phyloP scores from a whole-genome alignment of 2,888 invertebrate genomes.

The Congeria kusceri region DNA sequence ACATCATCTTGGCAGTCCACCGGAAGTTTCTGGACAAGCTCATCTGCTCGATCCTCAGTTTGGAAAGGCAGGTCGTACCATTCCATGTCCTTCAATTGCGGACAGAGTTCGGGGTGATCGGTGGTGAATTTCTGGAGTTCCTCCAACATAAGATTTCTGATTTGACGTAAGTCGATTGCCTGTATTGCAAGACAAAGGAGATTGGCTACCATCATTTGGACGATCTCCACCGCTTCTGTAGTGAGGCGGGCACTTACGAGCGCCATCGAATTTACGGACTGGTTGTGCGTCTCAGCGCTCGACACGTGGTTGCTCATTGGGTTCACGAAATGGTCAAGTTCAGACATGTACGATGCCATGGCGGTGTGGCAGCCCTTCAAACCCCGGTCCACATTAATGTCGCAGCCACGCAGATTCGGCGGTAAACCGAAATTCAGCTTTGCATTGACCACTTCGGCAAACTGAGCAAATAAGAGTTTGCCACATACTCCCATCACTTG shows the following conservation, averaged over 20 bases:
- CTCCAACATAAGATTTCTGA: constrained; percentile 19
- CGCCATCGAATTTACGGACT: constrained; percentile 73
- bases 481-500: constrained; percentile 72
- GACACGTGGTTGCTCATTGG: constrained; percentile 72
- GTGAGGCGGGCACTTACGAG: constrained; percentile 63
- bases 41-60: neutral
- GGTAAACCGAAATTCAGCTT: constrained; percentile 67
- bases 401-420: constrained; percentile 71
- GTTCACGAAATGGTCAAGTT: constrained; percentile 68
- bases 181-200: constrained; percentile 1
- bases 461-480: constrained; percentile 71
- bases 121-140: constrained; percentile 8
- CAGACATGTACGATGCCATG: constrained; percentile 72
- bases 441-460: constrained; percentile 69
- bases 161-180: constrained; percentile 34
- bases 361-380: constrained; percentile 74
- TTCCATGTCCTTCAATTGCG: constrained; percentile 3
- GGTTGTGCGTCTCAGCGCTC: constrained; percentile 75
- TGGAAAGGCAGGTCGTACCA: constrained; percentile 38
- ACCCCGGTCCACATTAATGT: constrained; percentile 67
- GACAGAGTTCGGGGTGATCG: neutral
- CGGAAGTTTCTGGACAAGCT: neutral
- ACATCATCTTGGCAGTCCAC: neutral
- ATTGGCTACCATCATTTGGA: constrained; percentile 71
- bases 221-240: constrained; percentile 55